Base-by-base conservation (phyloP, 2,888 invertebrate genomes). In the Dryomyza anilis region DNA sequence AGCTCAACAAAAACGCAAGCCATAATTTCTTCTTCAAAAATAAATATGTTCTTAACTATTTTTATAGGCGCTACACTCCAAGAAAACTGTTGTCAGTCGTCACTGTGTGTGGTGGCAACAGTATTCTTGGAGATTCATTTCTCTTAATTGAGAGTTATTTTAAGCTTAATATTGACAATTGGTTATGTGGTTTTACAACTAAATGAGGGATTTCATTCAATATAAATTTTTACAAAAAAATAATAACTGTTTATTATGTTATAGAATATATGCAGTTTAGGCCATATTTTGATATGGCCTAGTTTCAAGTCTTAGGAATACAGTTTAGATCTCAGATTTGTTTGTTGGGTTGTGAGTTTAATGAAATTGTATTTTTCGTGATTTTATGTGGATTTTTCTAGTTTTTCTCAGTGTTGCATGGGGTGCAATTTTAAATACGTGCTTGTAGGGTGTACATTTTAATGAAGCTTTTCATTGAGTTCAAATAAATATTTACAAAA, bases 1-100 rank as follows among this genome's bases (percentile, higher is more conserved):
- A 81, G 82, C 81, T 81, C 81, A 82, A 80, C 81, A 82, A 81
- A 81, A 81, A 81, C 81, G 81, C 81, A 81, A 81, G 81, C 82
- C 74, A 75, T 70, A 65, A 39, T 60, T 65, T 64, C 56, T 52
- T 56, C n/a, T n/a, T n/a, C n/a, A 55, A 67, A 56, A 64, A 29
- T 55, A 64, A 69, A 59, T 64, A 67, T n/a, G n/a, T n/a, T n/a
- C n/a, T n/a, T 68, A 43, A 64, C 39, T 70, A 67, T 64, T 63
- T 67, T 27, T 58, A 19, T 48, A 48, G 59, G 66, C 53, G 67
- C 63, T 67, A 68, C 62, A 66, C 58, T 66, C 68, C 30, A 48
- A n/a, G n/a, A n/a, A n/a, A n/a, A n/a, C n/a, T n/a, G n/a, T n/a
- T n/a, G n/a, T n/a, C n/a, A n/a, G n/a, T n/a, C n/a, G n/a, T n/a